Evolutionary conservation across 2,113 vertebrate genomes (phyloP), one percentile per base, ranked within the genome.

Genomic region (Spea bombifrons): DNA sequence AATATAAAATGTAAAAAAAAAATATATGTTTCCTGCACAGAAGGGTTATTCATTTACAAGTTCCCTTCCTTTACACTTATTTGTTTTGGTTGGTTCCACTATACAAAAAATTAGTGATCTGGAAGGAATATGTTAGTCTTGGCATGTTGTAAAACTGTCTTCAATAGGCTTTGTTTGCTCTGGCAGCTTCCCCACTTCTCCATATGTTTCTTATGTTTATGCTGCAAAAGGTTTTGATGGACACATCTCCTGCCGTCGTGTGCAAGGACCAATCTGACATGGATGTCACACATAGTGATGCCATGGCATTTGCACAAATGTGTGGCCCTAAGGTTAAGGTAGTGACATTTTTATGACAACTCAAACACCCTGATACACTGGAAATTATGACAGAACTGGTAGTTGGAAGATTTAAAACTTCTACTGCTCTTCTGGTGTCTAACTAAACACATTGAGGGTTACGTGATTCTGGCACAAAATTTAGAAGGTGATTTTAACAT

Each of bases 121-220:
- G 83, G 75, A 83, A 85, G 82, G 85, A 81, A 81, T 71, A 8
- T 89, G 84, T 93, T 93, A 93, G 84, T 83, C 83, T 88, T 92
- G 92, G 93, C 90, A 80, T 73, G 4, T 15, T 3, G 79, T 83
- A 8, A 71, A 74, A 87, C 86, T 91, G 88, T 90, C 87, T 91
- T 83, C 9, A 79, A 88, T 75, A 81, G 83, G 81, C 53, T 77
- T 86, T 92, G 88, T 91, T 90, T 91, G 87, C 78, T 75, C 91
- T 92, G 92, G 91, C 90, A 75, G 50, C 8, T 5, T 66, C 74
- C 82, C 81, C 69, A 73, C 78, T 83, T 85, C 84, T 82, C 88
- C 91, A 93, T 92, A 91, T 94, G 92, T 91, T 92, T 89, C 86
- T 91, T 86, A 89, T 92, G 91, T 90, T 89, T 88, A 82, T 70